These are phyloP conservation scores for Lasioglossum figueresi DNA, from an alignment of 2,888 invertebrate genomes.

Conservation along the genomic window DNA sequence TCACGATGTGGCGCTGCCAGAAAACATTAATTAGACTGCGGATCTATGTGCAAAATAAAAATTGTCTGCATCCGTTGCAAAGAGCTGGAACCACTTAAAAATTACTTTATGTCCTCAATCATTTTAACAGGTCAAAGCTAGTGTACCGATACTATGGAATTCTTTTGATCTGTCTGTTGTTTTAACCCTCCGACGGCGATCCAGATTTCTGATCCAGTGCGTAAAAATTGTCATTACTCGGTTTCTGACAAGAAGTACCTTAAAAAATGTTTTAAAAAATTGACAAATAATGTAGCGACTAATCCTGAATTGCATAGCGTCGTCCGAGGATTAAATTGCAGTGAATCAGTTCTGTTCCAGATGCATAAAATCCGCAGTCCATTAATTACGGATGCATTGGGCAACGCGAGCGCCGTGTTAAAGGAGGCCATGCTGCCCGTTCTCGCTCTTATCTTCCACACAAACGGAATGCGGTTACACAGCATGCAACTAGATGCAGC, in stretches of 20 bases:
- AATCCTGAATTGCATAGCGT: not conserved
- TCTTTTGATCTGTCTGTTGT: too few relatives aligned
- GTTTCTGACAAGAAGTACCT: not conserved
- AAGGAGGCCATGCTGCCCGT: not conserved
- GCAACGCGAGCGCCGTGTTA: not conserved
- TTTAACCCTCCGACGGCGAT: too few relatives aligned
- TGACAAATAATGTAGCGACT: not conserved
- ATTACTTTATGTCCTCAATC: too few relatives aligned
- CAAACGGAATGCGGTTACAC: not conserved
- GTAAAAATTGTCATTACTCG: not conserved
- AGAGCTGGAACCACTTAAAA: too few relatives aligned
- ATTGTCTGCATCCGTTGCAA: too few relatives aligned
- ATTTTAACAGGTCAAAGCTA: not conserved
- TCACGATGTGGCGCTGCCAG: not conserved
- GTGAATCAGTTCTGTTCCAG: not conserved
- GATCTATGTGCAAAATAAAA: too few relatives aligned
- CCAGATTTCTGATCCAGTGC: not conserved
- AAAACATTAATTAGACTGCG: too few relatives aligned
- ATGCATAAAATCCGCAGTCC: slow-evolving; percentile 1
- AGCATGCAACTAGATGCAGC: slow-evolving; percentile 17
- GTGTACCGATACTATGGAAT: not conserved
- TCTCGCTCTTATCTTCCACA: not conserved
- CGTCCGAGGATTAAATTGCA: not conserved
- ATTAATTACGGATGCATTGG: not conserved
- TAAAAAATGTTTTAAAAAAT: not conserved